A percentile compares a stretch with the other conserved stretches of the same genome.
These are phyloP conservation scores for Lepus americanus DNA, from an alignment of 2,113 vertebrate genomes.

Conservation along the genomic window DNA sequence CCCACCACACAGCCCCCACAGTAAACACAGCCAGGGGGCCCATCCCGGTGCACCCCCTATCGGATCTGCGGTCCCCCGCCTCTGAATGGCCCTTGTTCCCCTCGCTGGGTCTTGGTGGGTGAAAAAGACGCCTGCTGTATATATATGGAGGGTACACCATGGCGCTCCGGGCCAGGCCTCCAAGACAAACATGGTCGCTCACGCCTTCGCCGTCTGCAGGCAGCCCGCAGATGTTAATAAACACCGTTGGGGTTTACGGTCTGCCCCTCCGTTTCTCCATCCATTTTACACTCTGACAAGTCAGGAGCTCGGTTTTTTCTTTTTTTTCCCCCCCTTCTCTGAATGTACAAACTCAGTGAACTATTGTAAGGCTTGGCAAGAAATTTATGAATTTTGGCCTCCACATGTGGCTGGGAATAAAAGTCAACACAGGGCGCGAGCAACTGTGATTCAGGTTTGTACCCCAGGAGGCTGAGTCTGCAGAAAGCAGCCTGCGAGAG, in stretches of 20 bases:
- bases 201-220: constrained; percentile 75
- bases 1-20: constrained; percentile 63
- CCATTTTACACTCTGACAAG: not conserved
- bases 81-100: constrained; percentile 76
- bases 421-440: constrained; percentile 59
- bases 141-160: constrained; percentile 39
- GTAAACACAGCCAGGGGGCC: constrained; percentile 74
- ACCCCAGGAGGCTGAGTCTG: constrained; percentile 72
- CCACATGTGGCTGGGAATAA: constrained; percentile 70
- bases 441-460: not conserved
- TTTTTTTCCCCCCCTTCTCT: not conserved
- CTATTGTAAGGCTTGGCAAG: constrained; percentile 56
- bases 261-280: constrained; percentile 50
- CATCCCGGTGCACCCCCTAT: not conserved
- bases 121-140: constrained; percentile 73
- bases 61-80: constrained; percentile 21
- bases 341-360: not conserved
- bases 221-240: constrained; percentile 76
- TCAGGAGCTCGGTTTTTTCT: constrained; percentile 20
- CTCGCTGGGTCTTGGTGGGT: constrained; percentile 65
- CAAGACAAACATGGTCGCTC: constrained; percentile 86
- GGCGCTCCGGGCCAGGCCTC: constrained; percentile 83
- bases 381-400: constrained; percentile 58
- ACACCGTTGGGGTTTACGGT: constrained; percentile 58
- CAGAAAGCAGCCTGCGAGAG: constrained; percentile 50